A percentile compares a stretch with the other conserved stretches of the same genome.
These are phyloP conservation scores for Micropoecilia bifurca DNA, from an alignment of 2,797 vertebrate species.

Conservation along the genomic window DNA sequence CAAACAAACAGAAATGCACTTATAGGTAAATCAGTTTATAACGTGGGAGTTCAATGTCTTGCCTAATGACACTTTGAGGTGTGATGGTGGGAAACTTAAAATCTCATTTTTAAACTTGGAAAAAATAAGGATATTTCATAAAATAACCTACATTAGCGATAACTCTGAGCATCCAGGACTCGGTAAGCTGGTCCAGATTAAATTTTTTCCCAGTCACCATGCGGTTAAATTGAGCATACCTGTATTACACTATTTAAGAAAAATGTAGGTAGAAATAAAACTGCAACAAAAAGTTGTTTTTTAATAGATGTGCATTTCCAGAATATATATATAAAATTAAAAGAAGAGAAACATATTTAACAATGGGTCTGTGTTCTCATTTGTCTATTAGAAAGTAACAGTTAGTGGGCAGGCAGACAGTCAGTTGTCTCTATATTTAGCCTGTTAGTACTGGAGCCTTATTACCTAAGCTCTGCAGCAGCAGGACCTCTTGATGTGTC, in stretches of 20 bases:
- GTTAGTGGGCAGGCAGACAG: conserved; percentile 69
- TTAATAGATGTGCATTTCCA: background rate
- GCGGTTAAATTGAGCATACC: background rate
- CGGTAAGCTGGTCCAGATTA: background rate
- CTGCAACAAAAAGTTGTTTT: background rate
- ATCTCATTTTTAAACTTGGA: background rate
- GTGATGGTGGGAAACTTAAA: background rate
- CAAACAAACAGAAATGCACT: background rate
- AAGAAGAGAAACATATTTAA: conserved; percentile 11
- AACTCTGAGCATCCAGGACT: background rate
- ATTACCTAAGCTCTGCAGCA: conserved; percentile 78
- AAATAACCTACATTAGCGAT: background rate
- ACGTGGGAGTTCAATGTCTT: background rate
- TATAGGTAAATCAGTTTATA: background rate
- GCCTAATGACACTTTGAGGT: background rate
- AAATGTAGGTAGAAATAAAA: conserved; percentile 11
- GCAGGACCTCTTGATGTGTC: conserved; percentile 78
- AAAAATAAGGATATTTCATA: background rate
- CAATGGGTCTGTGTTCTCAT: conserved; percentile 20
- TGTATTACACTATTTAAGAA: background rate
- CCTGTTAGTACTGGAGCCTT: conserved; percentile 67
- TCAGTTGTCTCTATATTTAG: conserved; percentile 78
- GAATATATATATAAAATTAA: conserved; percentile 15
- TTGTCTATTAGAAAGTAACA: conserved; percentile 55
- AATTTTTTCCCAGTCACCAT: background rate